Percentiles rank a stretch among this genome's conserved stretches.
These are phyloP conservation scores for Dromius quadrimaculatus DNA, from an alignment of 2,888 invertebrate species.

Conservation along the genomic window DNA sequence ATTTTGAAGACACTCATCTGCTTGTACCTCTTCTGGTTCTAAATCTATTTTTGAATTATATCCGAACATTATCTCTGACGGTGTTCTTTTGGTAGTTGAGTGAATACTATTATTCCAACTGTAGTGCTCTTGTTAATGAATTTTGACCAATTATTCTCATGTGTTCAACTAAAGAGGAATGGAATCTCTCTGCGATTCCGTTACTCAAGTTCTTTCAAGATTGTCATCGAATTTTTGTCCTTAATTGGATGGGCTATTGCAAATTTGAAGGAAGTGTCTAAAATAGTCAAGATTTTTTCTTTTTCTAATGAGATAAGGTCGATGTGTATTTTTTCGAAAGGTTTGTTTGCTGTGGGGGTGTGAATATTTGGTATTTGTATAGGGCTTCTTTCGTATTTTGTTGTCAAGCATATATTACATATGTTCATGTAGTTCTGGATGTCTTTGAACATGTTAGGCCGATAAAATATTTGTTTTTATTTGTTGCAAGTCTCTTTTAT, in stretches of 20 bases:
- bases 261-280: constrained; percentile 56
- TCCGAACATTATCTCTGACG: constrained; percentile 8
- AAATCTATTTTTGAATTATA: neutral
- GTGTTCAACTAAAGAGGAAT: constrained; percentile 42
- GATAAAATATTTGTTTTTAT: constrained; percentile 52
- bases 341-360: constrained; percentile 51
- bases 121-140: too few species aligned
- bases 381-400: constrained; percentile 55
- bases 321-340: constrained; percentile 52
- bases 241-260: constrained; percentile 49
- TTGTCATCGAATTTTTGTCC: constrained; percentile 4
- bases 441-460: constrained; percentile 54
- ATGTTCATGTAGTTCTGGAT: constrained; percentile 53
- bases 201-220: constrained; percentile 17
- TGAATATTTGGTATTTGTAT: constrained; percentile 46
- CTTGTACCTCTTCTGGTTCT: constrained; percentile 15
- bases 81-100: neutral
- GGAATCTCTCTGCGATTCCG: constrained; percentile 45
- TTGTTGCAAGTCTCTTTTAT: constrained; percentile 52
- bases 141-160: constrained; percentile 24
- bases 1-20: constrained; percentile 7
- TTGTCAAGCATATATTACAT: constrained; percentile 53
- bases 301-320: constrained; percentile 54
- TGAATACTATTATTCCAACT: constrained; percentile 26
- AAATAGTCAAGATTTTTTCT: constrained; percentile 54